Base-by-base conservation (phyloP, 2,888 invertebrate genomes). In the Tetheella fluctuosa region DNA sequence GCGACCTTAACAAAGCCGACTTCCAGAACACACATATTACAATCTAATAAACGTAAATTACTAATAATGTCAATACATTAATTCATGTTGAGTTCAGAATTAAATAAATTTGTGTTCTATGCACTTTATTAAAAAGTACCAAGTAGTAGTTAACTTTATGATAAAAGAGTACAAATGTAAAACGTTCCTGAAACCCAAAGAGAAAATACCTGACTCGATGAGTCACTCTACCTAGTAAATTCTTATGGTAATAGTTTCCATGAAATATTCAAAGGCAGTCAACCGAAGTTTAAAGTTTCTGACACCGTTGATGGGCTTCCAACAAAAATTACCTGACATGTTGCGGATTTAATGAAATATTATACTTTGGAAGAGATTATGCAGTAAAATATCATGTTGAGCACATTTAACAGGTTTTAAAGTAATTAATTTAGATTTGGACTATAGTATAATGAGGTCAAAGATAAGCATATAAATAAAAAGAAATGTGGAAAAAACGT, bases 221-320 rank as follows among this genome's bases (percentile, higher is more conserved):
- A 55, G 20, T 55, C 55, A 55, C 20, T 55, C 12, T 37, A 34
- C 34, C 1, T 20, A 20, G 12, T 34, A 34, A 34, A 55, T 34
- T 55, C 48, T 34, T 34, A 34, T 55, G 34, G 34, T 34, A 55
- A 34, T 55, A 55, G 34, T 58, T 54, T 25, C 57, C 60, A 64
- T 67, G 63, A 61, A 68, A 71, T 70, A 68, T 75, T 68, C 69
- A 69, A 66, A 65, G 58, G 61, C 59, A 65, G 62, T 63, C 65
- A 58, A 59, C 62, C 67, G 60, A 59, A 64, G 62, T 62, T 64
- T 68, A 58, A 67, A 69, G 60, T 54, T 61, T 58, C 61, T 65
- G 68, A 70, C 69, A 72, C 67, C 63, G 64, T 78, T 80, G 74
- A 75, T 68, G 68, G 79, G 80, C 60, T 80, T 81, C 79, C 65